Conservation (phyloP, 2,888 invertebrate species). For the Callosobruchus maculatus region DNA sequence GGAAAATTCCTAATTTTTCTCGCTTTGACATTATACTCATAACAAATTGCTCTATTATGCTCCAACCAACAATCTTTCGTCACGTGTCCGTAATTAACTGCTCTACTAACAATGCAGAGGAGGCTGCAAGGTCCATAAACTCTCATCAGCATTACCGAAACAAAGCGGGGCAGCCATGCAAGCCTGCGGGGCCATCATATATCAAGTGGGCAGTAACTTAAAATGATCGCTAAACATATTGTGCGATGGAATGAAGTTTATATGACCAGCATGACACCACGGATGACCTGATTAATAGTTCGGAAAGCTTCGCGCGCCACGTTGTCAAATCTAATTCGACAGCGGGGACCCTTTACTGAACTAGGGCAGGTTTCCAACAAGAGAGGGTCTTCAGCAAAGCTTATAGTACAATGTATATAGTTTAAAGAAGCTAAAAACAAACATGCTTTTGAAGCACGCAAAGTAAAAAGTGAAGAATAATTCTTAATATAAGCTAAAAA, state of each 20-base stretch:
- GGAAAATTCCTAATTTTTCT: too few relatives aligned
- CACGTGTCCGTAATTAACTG: background rate
- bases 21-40: too few relatives aligned
- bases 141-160: background rate
- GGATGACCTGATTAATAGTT: background rate
- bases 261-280: background rate
- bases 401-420: too few relatives aligned
- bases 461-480: too few relatives aligned
- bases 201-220: background rate
- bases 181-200: background rate
- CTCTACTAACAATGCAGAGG: background rate
- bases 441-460: too few relatives aligned
- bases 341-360: too few relatives aligned
- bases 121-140: background rate
- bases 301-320: background rate
- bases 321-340: background rate
- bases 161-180: background rate
- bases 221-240: background rate
- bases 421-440: too few relatives aligned
- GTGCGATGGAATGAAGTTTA: background rate
- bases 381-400: too few relatives aligned
- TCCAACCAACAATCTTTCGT: background rate
- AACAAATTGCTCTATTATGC: too few relatives aligned
- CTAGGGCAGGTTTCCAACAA: too few relatives aligned
- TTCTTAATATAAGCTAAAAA: too few relatives aligned